Evolutionary conservation across 2,888 invertebrate genomes (phyloP).

Genomic region (Macrophya annulata): DNA sequence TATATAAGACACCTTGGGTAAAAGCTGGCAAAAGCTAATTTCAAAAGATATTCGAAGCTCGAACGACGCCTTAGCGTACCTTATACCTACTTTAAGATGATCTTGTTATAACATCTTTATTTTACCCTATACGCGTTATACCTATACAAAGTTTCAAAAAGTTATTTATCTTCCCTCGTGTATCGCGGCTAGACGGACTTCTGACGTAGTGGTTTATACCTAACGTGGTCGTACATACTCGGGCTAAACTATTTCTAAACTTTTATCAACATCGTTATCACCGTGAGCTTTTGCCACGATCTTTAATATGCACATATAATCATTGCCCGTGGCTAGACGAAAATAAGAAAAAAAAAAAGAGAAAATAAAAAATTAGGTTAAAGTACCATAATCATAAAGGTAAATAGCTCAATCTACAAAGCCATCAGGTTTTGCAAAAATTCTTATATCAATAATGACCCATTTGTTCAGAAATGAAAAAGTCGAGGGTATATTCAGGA

Average conservation of each 20-base stretch:
- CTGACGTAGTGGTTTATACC: background rate
- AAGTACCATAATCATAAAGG: background rate
- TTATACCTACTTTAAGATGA: constrained; percentile 13
- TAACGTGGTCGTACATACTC: background rate
- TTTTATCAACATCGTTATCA: constrained; percentile 11
- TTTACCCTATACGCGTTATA: constrained; percentile 25
- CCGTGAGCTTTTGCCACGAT: background rate
- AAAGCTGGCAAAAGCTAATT: constrained; percentile 8
- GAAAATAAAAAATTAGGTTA: background rate
- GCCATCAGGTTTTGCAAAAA: background rate
- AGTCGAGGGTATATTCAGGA: background rate
- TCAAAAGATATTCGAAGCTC: constrained; percentile 46
- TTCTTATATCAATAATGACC: background rate
- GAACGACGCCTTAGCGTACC: constrained; percentile 23
- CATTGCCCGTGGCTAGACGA: background rate
- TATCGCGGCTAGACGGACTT: constrained; percentile 11
- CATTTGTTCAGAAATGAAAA: background rate
- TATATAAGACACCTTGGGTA: constrained; percentile 12
- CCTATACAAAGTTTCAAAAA: constrained; percentile 32
- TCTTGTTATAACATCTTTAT: constrained; percentile 48
- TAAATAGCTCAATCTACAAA: background rate
- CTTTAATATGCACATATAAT: background rate
- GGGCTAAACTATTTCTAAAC: constrained; percentile 14
- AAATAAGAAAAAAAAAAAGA: background rate
- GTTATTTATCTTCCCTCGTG: constrained; percentile 35